These are phyloP conservation scores for Phylloscopus collybita DNA, from an alignment of 2,797 vertebrate species.

Conservation along the genomic window DNA sequence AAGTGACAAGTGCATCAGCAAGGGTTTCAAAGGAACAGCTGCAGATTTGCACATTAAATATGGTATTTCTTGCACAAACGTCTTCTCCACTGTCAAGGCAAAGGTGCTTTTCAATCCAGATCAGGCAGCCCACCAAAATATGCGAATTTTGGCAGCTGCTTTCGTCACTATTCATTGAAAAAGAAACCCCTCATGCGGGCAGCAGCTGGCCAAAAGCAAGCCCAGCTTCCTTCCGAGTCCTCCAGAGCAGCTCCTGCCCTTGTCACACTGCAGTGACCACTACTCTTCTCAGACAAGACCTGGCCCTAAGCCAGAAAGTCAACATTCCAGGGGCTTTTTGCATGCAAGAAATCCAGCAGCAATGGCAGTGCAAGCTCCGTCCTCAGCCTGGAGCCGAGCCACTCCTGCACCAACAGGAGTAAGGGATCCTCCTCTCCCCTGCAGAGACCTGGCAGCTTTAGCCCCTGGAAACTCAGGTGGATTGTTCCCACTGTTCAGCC, in stretches of 20 bases:
- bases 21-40: neutral
- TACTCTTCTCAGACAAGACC: neutral
- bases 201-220: neutral
- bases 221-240: neutral
- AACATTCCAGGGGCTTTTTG: neutral
- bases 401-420: neutral
- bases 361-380: neutral
- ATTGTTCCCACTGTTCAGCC: neutral
- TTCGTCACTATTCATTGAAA: neutral
- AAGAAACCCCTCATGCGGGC: neutral
- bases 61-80: neutral
- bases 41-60: neutral
- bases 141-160: neutral
- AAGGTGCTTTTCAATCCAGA: neutral
- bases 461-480: neutral
- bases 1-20: neutral
- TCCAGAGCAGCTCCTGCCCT: neutral
- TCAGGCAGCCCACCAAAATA: neutral
- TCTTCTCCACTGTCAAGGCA: neutral
- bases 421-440: neutral
- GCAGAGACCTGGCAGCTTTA: neutral
- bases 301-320: neutral
- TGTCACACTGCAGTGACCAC: neutral
- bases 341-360: neutral
- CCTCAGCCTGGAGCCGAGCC: neutral